Percentiles rank a stretch among this genome's conserved stretches.
phyloP scores from a whole-genome alignment of 2,113 vertebrate genomes.

The Macquaria ambigua region DNA sequence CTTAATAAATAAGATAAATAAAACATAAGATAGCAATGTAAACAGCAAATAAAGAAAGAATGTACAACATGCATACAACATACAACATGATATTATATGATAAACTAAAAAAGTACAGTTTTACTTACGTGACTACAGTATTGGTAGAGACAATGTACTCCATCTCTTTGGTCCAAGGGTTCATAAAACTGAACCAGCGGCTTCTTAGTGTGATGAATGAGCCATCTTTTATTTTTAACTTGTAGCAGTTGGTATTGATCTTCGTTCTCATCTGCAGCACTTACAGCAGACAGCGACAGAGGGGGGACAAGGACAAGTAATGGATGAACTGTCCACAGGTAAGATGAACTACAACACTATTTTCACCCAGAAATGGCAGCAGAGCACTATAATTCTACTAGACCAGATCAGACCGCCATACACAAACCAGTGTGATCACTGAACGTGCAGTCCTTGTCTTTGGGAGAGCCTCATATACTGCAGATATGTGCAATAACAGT shows the following conservation, averaged over 20 bases:
- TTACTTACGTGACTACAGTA: constrained; percentile 37
- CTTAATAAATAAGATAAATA: neutral
- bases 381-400: constrained; percentile 5
- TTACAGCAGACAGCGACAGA: constrained; percentile 58
- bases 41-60: neutral
- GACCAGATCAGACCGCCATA: neutral
- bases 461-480: neutral
- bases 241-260: constrained; percentile 93
- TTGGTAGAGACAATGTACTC: constrained; percentile 93
- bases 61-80: neutral
- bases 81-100: neutral
- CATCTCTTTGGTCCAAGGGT: constrained; percentile 95
- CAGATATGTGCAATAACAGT: neutral
- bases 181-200: constrained; percentile 95
- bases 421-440: neutral
- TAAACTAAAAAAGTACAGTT: constrained; percentile 76
- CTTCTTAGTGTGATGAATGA: constrained; percentile 92
- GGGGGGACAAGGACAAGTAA: constrained; percentile 28
- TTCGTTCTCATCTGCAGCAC: constrained; percentile 92
- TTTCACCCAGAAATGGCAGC: constrained; percentile 4
- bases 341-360: constrained; percentile 29
- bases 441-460: neutral
- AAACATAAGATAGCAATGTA: too few relatives aligned
- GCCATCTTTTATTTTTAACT: constrained; percentile 94
- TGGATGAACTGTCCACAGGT: constrained; percentile 40